phyloP scores from a whole-genome alignment of 2,113 vertebrate genomes.

The Rattus rattus region DNA sequence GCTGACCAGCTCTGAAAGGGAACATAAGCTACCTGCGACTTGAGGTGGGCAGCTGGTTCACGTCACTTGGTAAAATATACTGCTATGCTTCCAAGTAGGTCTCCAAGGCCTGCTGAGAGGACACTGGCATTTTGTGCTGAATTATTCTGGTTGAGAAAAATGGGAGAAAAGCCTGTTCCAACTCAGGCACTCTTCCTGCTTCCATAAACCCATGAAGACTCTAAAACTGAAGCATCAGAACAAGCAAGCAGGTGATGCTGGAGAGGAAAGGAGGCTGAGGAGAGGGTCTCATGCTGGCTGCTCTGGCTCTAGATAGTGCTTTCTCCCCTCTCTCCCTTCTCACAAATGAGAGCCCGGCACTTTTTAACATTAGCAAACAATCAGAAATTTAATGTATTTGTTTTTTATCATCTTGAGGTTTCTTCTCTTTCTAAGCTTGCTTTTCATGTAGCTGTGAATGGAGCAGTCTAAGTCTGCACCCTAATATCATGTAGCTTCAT shows the following conservation, averaged over 20 bases:
- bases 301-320: constrained; percentile 69
- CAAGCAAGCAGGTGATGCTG: constrained; percentile 77
- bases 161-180: constrained; percentile 51
- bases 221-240: constrained; percentile 77
- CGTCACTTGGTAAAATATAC: not conserved
- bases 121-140: constrained; percentile 7
- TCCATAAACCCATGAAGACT: constrained; percentile 67
- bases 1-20: not conserved
- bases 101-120: constrained; percentile 23
- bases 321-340: constrained; percentile 55
- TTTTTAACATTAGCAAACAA: constrained; percentile 70
- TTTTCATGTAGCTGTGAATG: constrained; percentile 49
- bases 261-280: constrained; percentile 76
- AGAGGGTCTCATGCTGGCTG: constrained; percentile 67
- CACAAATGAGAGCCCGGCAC: constrained; percentile 49
- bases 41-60: not conserved
- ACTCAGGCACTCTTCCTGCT: constrained; percentile 68
- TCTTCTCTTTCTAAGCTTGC: constrained; percentile 55
- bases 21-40: not conserved
- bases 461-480: constrained; percentile 20
- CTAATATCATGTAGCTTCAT: not conserved
- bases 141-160: constrained; percentile 70
- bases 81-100: constrained; percentile 1
- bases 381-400: constrained; percentile 75
- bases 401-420: constrained; percentile 65